Evolutionary conservation across 2,888 invertebrate genomes (phyloP), one percentile per base, ranked within the genome.

Genomic region (Saturnia japonica): DNA sequence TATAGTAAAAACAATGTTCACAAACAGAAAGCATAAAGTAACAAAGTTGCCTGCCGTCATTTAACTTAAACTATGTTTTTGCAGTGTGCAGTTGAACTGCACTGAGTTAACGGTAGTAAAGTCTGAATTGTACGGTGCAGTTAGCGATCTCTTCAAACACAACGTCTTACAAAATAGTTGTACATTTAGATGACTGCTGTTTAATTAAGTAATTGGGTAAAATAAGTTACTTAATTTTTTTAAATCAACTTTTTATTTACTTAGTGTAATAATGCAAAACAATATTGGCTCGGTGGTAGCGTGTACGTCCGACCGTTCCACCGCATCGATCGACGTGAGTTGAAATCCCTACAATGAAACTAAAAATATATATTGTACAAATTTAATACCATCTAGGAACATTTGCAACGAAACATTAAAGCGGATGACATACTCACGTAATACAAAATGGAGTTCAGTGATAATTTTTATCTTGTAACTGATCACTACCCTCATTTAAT

Each of bases 401-500:
- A 1, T 54, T 9, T 54, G 54, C 22, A n/a, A 22, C 28, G 14
- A 6, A 28, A 60, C 14, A 60, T 25, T 16, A 16, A 60, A 60
- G 1, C 25, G 51, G 4, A 51, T n/a, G n/a, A 51, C n/a, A 51
- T n/a, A 51, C n/a, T 43, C 14, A 14, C 4, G 6, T 51, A 6
- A 68, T 71, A 45, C 57, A 71, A 54, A 67, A 68, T 67, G 68
- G 68, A 45, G 43, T 57, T 40, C 43, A 42, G 16, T 67, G 47
- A 25, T 69, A 75, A 74, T 68, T 73, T 72, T 74, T 73, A 78
- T 72, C 73, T 73, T 74, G 75, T 78, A 78, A 79, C 73, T 76
- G 73, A 79, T 78, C 78, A 74, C 74, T 77, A 77, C 79, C 78
- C 82, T 83, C 80, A 82, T 86, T 85, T 82, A 87, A 84, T 83